Evolutionary conservation across 2,113 vertebrate species (phyloP).

Genomic region (Eretmochelys imbricata): DNA sequence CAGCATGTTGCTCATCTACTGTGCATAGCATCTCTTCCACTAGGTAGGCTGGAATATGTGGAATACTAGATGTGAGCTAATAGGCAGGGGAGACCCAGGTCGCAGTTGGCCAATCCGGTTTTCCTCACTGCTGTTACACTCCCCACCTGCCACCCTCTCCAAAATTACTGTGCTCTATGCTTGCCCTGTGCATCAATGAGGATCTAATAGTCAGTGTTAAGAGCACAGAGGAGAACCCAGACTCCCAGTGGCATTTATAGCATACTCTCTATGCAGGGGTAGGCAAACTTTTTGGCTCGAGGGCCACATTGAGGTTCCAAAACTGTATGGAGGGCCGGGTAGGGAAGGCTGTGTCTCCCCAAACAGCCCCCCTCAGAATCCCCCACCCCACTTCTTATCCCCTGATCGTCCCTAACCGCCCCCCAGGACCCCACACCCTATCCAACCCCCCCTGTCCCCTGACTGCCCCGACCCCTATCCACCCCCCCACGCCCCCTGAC

Average conservation of each 20-base stretch:
- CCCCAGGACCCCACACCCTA: too few relatives aligned
- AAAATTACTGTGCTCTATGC: accelerated
- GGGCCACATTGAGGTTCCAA: too few relatives aligned
- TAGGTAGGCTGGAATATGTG: neutral
- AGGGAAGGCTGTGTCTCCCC: too few relatives aligned
- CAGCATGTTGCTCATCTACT: neutral
- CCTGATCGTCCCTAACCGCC: too few relatives aligned
- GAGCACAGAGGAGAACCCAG: neutral
- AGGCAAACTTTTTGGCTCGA: too few relatives aligned
- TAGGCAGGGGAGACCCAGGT: too few relatives aligned
- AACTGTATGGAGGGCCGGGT: too few relatives aligned
- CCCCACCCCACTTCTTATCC: too few relatives aligned
- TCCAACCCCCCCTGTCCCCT: too few relatives aligned
- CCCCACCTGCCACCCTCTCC: neutral
- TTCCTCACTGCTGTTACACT: neutral
- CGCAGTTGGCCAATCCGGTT: neutral
- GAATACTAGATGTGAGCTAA: neutral
- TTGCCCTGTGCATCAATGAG: neutral
- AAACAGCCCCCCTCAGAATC: too few relatives aligned
- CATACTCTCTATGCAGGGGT: neutral
- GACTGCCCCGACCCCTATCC: too few relatives aligned
- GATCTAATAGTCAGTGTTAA: neutral
- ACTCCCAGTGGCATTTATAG: neutral
- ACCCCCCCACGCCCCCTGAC: too few relatives aligned
- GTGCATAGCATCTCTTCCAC: neutral